phyloP scores from a whole-genome alignment of 30 jellyfish, hydroid and myxozoan genomes.

The Cassiopea xamachana region DNA sequence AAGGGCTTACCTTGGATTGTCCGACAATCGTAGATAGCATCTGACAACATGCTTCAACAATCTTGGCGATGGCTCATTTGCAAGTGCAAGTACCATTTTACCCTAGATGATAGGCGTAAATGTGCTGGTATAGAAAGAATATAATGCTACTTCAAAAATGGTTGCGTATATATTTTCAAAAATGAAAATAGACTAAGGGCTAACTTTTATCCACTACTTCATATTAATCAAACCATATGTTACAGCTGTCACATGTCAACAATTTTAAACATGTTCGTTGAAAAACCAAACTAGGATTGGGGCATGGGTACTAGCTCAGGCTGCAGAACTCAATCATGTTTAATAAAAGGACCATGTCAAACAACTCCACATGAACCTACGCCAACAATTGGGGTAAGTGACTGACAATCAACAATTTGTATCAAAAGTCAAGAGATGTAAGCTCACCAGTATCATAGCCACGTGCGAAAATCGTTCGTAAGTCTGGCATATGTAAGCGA shows the following conservation, averaged over 20 bases:
- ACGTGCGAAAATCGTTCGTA: conserved; percentile 97
- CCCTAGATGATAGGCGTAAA: conserved; percentile 64
- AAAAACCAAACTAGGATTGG: too few relatives aligned
- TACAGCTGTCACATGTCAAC: too few relatives aligned
- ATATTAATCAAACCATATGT: too few relatives aligned
- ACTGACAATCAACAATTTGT: neutral
- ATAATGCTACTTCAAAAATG: neutral
- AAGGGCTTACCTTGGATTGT: conserved; percentile 84
- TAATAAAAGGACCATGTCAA: too few relatives aligned
- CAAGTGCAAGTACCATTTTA: conserved; percentile 92
- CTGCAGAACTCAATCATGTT: too few relatives aligned
- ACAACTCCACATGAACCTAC: too few relatives aligned
- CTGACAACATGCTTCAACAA: conserved; percentile 93
- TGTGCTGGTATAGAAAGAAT: neutral
- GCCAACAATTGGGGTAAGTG: too few relatives aligned
- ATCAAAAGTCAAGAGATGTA: neutral
- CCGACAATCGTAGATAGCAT: conserved; percentile 93
- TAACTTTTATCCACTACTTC: too few relatives aligned
- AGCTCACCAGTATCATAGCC: conserved; percentile 94
- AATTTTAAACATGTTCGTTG: too few relatives aligned
- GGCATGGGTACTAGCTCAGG: too few relatives aligned
- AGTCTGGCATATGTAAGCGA: conserved; percentile 96
- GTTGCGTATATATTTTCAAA: too few relatives aligned
- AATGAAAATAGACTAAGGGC: too few relatives aligned
- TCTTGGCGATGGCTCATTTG: conserved; percentile 96